Evolutionary conservation across 2,888 invertebrate species (phyloP), one percentile per base, ranked within the genome.

Genomic region (Miltochrista miniata): DNA sequence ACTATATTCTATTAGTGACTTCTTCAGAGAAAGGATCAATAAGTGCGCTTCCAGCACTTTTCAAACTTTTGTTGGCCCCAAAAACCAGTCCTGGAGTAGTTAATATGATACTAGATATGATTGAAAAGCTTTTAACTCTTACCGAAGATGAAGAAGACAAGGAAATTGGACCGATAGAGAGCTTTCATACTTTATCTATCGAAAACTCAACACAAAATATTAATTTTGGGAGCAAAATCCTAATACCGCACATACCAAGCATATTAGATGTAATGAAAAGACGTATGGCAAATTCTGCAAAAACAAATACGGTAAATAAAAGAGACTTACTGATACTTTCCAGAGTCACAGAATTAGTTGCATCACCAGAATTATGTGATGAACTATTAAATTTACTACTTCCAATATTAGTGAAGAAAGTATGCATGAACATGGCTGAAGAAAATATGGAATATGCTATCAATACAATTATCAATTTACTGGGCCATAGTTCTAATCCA

Each of bases 311-410:
- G 2, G 87, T 96, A 0, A 95, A 94, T 56, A 94, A 93, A 72
- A 92, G 93, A 33, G 96, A 97, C 74, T 84, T 97, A 9, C 88
- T 94, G 14, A 95, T 97, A 56, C 83, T 97, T 1, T 95, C 96
- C 0, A 92, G 96, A 62, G 93, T 96, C 9, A 96, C 97, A 0
- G 95, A 95, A 75, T 90, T 96, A 54, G 95, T 96, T 0, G 92
- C 93, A 8, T 94, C 95, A 48, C 86, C 94, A 0, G 93, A 93
- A 45, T 92, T 94, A 2, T 95, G 96, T 66, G 94, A 95, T 58
- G 93, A 93, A 31, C 83, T 97, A 31, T 77, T 97, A n/a, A 92
- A 92, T 50, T 83, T 97, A 4, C 79, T 96, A 5, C 70, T 97
- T 41, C 96, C 97, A 1, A 93, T 96, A 59, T 87, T 96, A 14